A percentile compares a stretch with the other conserved stretches of the same genome.
phyloP scores from a whole-genome alignment of 2,113 vertebrate genomes.

The Chauna torquata region DNA sequence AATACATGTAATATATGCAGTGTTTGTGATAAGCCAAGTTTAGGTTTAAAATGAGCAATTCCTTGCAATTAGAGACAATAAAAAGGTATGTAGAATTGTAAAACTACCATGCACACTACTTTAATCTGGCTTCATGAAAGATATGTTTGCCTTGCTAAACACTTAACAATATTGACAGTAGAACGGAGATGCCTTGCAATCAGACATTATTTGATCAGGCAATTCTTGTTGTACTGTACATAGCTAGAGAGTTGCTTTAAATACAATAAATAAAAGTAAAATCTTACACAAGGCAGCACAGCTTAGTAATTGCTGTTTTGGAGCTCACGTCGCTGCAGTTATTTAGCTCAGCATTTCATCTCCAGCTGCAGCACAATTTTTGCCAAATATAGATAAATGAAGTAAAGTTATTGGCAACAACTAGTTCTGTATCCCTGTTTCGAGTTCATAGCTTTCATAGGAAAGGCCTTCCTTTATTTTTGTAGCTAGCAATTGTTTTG shows the following conservation, averaged over 20 bases:
- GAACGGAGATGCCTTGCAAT: slow-evolving; percentile 9
- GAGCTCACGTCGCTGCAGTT: slow-evolving; percentile 77
- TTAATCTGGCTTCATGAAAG: background rate
- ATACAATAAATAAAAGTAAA: slow-evolving; percentile 81
- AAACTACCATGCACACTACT: background rate
- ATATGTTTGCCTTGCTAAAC: background rate
- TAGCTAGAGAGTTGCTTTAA: slow-evolving; percentile 65
- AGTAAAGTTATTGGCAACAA: slow-evolving; percentile 83
- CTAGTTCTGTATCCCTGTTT: slow-evolving; percentile 75
- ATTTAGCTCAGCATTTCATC: slow-evolving; percentile 82
- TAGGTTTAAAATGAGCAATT: slow-evolving; percentile 29
- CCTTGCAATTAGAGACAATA: slow-evolving; percentile 47
- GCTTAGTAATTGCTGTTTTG: slow-evolving; percentile 81
- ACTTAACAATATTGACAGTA: background rate
- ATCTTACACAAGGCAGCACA: slow-evolving; percentile 73
- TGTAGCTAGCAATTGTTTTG: slow-evolving; percentile 48
- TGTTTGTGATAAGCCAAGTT: slow-evolving; percentile 17
- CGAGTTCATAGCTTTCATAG: slow-evolving; percentile 76
- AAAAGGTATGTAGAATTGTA: slow-evolving; percentile 10
- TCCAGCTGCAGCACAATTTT: slow-evolving; percentile 85
- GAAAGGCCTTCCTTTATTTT: slow-evolving; percentile 67
- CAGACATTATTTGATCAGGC: slow-evolving; percentile 41
- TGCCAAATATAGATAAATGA: slow-evolving; percentile 89
- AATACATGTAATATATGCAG: background rate
- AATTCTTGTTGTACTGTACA: slow-evolving; percentile 53